Percentiles rank a stretch among this genome's conserved stretches.
phyloP scores from a whole-genome alignment of 2,888 invertebrate genomes.

The Morpho achilles region DNA sequence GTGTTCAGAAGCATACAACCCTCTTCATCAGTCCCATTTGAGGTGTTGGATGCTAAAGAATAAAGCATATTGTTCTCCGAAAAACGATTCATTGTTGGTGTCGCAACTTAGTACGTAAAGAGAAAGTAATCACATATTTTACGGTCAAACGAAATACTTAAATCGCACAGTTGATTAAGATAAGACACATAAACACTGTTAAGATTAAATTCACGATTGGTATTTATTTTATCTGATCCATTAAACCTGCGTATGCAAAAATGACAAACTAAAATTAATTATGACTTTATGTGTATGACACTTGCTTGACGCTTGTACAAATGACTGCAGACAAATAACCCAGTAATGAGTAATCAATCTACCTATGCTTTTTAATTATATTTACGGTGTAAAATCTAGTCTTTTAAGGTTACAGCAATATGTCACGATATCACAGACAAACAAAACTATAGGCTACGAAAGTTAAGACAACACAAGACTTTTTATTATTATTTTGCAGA shows the following conservation, averaged over 20 bases:
- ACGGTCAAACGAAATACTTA: slow-evolving; percentile 28
- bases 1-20: slow-evolving; percentile 63
- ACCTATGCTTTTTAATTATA: too few species aligned
- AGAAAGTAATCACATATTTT: slow-evolving; percentile 65
- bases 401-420: too few species aligned
- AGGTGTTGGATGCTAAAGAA: slow-evolving; percentile 38
- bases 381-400: too few species aligned
- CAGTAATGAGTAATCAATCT: too few species aligned
- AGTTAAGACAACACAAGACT: too few species aligned
- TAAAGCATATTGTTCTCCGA: slow-evolving; percentile 43
- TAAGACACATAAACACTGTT: neutral
- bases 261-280: slow-evolving; percentile 16
- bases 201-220: neutral
- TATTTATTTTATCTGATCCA: neutral
- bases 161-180: neutral
- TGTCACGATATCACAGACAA: too few species aligned
- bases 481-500: too few species aligned
- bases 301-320: too few species aligned
- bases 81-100: slow-evolving; percentile 59
- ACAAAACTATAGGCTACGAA: too few species aligned
- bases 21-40: slow-evolving; percentile 54
- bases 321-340: too few species aligned
- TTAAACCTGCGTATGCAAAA: neutral
- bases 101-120: slow-evolving; percentile 53
- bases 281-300: slow-evolving; percentile 11